Evolutionary conservation across 2,888 invertebrate genomes (phyloP).

Genomic region (Loripinus fragilis): DNA sequence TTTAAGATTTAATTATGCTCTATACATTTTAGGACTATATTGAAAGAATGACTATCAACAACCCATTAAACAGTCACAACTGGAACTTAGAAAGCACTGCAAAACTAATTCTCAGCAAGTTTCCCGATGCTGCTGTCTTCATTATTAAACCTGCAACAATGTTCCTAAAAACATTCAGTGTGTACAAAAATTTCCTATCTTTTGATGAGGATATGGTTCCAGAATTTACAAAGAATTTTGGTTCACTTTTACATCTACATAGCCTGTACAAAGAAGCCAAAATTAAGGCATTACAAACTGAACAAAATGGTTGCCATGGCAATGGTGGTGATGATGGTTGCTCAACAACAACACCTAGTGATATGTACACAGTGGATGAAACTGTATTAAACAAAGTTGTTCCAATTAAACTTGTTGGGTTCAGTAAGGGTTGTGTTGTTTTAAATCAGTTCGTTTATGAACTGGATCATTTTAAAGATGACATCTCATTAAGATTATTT

Average conservation of each 20-base stretch:
- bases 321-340: neutral
- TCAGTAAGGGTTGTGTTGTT: conserved; percentile 97
- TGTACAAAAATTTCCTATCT: conserved; percentile 94
- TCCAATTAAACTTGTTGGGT: conserved; percentile 87
- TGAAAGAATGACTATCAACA: conserved; percentile 89
- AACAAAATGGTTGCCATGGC: neutral
- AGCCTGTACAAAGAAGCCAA: conserved; percentile 83
- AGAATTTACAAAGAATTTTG: conserved; percentile 89
- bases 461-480: conserved; percentile 85
- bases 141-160: conserved; percentile 86
- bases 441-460: conserved; percentile 95
- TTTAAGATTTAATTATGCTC: too few species aligned
- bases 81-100: conserved; percentile 94
- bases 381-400: neutral
- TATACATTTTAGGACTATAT: conserved; percentile 89
- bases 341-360: neutral
- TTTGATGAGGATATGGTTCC: conserved; percentile 90
- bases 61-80: conserved; percentile 87
- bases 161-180: conserved; percentile 92
- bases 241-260: conserved; percentile 90
- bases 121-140: conserved; percentile 85
- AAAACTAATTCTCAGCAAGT: conserved; percentile 87
- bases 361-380: neutral
- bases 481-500: conserved; percentile 83
- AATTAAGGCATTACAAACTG: neutral